Evolutionary conservation across 2,113 vertebrate genomes (phyloP).

Genomic region (Festucalex cinctus): DNA sequence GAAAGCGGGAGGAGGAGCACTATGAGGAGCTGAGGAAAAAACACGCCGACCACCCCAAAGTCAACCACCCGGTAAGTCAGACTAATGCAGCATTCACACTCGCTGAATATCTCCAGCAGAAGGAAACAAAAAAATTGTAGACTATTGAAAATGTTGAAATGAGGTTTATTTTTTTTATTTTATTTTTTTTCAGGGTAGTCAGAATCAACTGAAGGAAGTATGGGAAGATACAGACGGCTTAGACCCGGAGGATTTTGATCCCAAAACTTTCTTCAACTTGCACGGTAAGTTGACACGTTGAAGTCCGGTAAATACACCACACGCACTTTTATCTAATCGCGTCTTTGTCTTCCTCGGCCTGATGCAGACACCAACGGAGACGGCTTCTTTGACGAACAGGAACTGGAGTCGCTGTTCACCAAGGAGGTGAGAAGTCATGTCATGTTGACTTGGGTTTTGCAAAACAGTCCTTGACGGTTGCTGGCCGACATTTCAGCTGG

Average conservation of each 20-base stretch:
- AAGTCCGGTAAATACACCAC: not conserved
- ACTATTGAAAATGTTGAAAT: not conserved
- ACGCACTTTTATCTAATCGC: not conserved
- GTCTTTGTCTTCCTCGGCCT: not conserved
- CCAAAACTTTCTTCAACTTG: conserved; percentile 96
- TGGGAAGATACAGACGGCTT: conserved; percentile 97
- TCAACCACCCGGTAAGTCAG: conserved; percentile 90
- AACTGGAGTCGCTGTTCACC: conserved; percentile 94
- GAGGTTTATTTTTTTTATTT: conserved; percentile 19
- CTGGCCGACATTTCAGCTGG: conserved; percentile 74
- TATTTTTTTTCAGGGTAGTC: conserved; percentile 84
- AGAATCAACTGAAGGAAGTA: conserved; percentile 95
- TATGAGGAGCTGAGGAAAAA: conserved; percentile 95
- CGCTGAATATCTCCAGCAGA: not conserved
- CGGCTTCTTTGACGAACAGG: conserved; percentile 93
- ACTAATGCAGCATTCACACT: not conserved
- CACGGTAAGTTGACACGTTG: conserved; percentile 78
- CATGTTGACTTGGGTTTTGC: not conserved
- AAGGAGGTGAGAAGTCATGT: conserved; percentile 82
- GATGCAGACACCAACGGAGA: conserved; percentile 89
- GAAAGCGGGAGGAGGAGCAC: conserved; percentile 84
- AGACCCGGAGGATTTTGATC: conserved; percentile 94
- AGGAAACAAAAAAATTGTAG: too few species aligned
- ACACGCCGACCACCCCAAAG: conserved; percentile 91
- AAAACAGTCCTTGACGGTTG: conserved; percentile 3